Evolutionary conservation across 2,888 invertebrate genomes (phyloP), one percentile per base, ranked within the genome.

Genomic region (Crepidodera aurea): DNA sequence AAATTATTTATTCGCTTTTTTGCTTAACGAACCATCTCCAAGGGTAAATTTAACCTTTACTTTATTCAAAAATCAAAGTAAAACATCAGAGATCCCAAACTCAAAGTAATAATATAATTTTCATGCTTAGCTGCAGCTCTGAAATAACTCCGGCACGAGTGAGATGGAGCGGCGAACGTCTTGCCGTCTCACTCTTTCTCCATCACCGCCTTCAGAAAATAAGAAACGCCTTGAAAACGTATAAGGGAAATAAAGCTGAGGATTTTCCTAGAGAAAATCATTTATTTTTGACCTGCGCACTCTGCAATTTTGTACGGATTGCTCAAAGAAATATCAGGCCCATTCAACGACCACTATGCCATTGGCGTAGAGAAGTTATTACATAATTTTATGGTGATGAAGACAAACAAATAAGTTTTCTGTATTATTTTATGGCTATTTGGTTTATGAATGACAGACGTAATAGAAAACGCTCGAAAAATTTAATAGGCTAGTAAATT

Each of bases 251-350:
- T 78, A 78, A 77, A 76, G 77, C 75, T 72, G 71, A 72, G 75
- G 77, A 76, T 77, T 78, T 78, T 78, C 75, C 74, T 73, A 67
- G 75, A 74, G 78, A 78, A 78, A 78, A 78, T 78, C 78, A 77
- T 78, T 78, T 77, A 78, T 77, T 78, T 78, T 78, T 76, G 78
- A 78, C 78, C 73, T 78, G 78, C 78, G 78, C 78, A 77, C 71
- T 72, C 66, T 68, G 55, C 56, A 69, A 58, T 72, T 67, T 70
- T 69, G 67, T 67, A 63, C 70, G 69, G 71, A 73, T 71, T 68
- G 69, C 70, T 71, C 71, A 71, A 72, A 73, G 73, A 73, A 73
- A 73, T 69, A 70, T 68, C 68, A 67, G 44, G 59, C 63, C 64
- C 63, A 68, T 68, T 64, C 65, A 64, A 59, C 65, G 63, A 64